Base-by-base conservation (phyloP, 2,888 invertebrate genomes). In the Gnatocerus cornutus region DNA sequence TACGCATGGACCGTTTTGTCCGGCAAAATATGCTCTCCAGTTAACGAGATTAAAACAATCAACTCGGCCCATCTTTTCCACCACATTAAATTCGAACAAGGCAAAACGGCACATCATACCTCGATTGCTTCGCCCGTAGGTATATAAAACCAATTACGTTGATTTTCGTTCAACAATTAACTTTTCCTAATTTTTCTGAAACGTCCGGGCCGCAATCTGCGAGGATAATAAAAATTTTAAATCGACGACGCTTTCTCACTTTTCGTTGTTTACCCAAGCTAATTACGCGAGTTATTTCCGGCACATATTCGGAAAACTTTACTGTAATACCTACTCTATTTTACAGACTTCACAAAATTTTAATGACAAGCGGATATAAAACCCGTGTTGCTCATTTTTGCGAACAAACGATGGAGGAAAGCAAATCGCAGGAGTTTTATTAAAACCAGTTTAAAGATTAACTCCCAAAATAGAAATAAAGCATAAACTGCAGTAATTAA, bases 1-100 rank as follows among this genome's bases (percentile, higher is more conserved):
- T 74, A 75, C 74, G 77, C 77, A 71, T 72, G 77, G 73, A 71
- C 71, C 68, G 72, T 74, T 71, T 71, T 77, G 78, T 78, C 77
- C 78, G 69, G 77, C 76, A 74, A 75, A 77, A 74, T 74, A 74
- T 73, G 50, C 63, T 46, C 50, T 52, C 29, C 50, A 62, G 68
- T 59, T 69, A 69, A 65, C 69, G 65, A 69, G 69, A 69, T 69
- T 69, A 69, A 69, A 69, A 69, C 69, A 69, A 64, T 69, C 68
- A 68, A 50, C 68, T 64, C 45, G 14, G 59, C 45, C 67, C 67
- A 59, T 67, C 65, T 69, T 68, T 68, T 68, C 62, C 68, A 30
- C 63, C 37, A 43, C 62, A 68, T 68, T 68, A 68, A 68, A 68
- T 68, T 68, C 50, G 61, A 61, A 68, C 61, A 62, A 62, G 68